Base-by-base conservation (phyloP, 2,113 vertebrate genomes). In the Phylloscopus whistleri region DNA sequence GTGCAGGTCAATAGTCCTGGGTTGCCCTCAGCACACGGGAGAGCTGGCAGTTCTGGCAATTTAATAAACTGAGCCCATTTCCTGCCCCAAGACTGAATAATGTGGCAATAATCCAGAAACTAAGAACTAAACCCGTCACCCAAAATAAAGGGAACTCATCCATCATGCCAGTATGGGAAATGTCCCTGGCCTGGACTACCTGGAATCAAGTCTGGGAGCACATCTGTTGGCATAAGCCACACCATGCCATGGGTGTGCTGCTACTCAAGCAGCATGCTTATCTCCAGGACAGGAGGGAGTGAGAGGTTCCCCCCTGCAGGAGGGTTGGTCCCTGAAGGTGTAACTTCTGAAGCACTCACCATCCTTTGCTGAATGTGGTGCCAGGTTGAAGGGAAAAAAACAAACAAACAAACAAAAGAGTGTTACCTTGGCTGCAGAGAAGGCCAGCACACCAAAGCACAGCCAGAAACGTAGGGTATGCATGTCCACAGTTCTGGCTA, bases 401-500 rank as follows among this genome's bases (percentile, higher is more conserved):
- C 9, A 23, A 9, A 15, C 9, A 43, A 33, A 2, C 16, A 53
- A 35, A 8, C 31, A 76, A 51, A 35, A 7, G 39, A 62, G 6
- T 39, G 92, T 98, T 99, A 99, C 99, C 98, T 99, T 99, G 99
- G 95, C 97, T 99, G 94, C 99, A 99, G 82, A 99, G 98, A 33
- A 99, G 90, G 16, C 99, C 99, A 2, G 99, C 99, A 11, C 98
- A 99, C 99, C 99, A 99, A 93, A 99, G 98, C 82, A 99, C 96
- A 3, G 98, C 99, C 0, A 99, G 98, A 95, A 99, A 99, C 0
- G 99, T 99, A 7, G 99, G 98, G 60, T 99, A 99, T 0, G 98
- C 90, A 0, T 99, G 99, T 82, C 98, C 99, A 2, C 99, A 99
- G 98, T 99, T 99, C 68, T 99, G 99, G 76, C 99, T 99, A 90